Base-by-base conservation (phyloP, 2,888 invertebrate species). In the Drosophila acutilabella region DNA sequence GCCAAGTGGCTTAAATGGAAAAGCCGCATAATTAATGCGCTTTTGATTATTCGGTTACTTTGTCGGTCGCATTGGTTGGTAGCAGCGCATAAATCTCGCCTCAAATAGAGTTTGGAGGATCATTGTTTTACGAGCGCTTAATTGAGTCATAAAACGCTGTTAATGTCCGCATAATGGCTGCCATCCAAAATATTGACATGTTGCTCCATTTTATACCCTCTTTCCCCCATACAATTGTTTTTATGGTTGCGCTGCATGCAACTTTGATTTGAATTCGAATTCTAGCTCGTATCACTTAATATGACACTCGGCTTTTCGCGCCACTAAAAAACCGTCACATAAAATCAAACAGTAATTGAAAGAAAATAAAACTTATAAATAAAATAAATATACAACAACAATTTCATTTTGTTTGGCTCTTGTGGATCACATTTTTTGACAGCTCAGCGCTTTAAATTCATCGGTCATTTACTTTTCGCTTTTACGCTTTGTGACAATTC, bases 21-120 rank as follows among this genome's bases (percentile, higher is more conserved):
- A 66, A 76, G 66, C 82, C 80, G 68, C 82, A 80, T 82, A 82
- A 82, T 84, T 84, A 82, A 82, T 74, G 78, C 78, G 81, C 73
- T 80, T 74, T 78, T 64, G 75, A 75, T 60, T 65, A 66, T 64
- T 56, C n/a, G 51, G 38, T 62, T 57, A 40, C 11, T 57, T 57
- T 23, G 47, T 14, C 38, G 42, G 36, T 33, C 20, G 36, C 45
- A 36, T 38, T 47, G 13, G 45, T 41, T 23, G 60, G 50, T 53
- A 51, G 40, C 51, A 67, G 61, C 58, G 42, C 42, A 47, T 68
- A 68, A 67, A 71, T 69, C 62, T 30, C 30, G 36, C 26, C 61
- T 48, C 26, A 71, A 64, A 67, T 48, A 38, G 47, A 42, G 23
- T 30, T 33, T 30, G 50, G 50, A 13, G n/a, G 23, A 51, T 52